Conservation (phyloP, 2,888 invertebrate species). For the Lasioglossum vierecki region DNA sequence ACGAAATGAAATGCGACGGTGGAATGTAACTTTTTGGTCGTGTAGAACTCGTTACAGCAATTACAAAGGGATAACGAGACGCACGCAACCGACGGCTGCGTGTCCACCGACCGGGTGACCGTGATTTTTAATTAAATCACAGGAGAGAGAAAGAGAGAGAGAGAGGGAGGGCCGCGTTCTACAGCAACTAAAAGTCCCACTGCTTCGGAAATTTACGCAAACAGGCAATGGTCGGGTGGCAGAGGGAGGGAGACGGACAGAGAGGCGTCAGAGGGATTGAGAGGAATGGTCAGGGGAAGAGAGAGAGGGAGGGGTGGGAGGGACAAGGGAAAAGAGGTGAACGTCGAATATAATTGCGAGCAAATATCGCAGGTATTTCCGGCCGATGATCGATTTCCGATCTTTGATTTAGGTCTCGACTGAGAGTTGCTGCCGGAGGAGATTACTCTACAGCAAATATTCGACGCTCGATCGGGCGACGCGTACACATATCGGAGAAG, state of each 20-base stretch:
- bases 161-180: not conserved
- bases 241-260: not conserved
- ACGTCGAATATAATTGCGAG: conserved; percentile 63
- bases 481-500: conserved; percentile 44
- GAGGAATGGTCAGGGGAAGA: not conserved
- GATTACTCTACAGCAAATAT: conserved; percentile 63
- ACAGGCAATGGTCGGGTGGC: conserved; percentile 17
- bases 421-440: conserved; percentile 42
- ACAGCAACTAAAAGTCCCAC: not conserved
- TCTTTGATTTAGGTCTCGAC: conserved; percentile 68
- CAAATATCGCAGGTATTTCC: conserved; percentile 62
- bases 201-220: conserved; percentile 50
- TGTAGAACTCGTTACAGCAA: conserved; percentile 34
- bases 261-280: not conserved
- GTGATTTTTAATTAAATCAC: conserved; percentile 60
- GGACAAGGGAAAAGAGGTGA: conserved; percentile 2
- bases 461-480: conserved; percentile 54
- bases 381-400: conserved; percentile 67
- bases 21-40: conserved; percentile 5
- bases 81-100: not conserved
- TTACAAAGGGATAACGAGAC: conserved; percentile 45
- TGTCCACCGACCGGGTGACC: not conserved
- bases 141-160: not conserved
- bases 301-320: not conserved
- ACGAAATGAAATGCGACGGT: conserved; percentile 50